Evolutionary conservation across 2,888 invertebrate genomes (phyloP), one percentile per base, ranked within the genome.

Genomic region (Luffia ferchaultella): DNA sequence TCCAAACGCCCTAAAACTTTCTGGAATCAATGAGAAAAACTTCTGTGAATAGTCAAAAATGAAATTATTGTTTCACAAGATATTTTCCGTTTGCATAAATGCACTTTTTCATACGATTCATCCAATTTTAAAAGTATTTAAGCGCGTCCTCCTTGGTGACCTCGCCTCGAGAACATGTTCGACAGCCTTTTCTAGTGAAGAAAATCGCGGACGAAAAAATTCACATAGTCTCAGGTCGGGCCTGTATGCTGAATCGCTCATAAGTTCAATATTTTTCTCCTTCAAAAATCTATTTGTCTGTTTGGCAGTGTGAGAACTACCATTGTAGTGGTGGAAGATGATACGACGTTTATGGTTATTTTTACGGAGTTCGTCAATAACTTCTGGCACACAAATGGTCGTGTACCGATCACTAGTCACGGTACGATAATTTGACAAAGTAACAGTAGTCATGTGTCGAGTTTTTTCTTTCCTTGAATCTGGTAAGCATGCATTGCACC

Each of bases 401-500:
- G 30, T 30, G 30, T 30, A 30, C 30, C 30, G 12, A 30, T 30
- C 3, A 30, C 30, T 30, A 30, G 3, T 7, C 30, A 30, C 30
- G 30, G 30, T 30, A 30, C 30, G 30, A 30, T 12, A 30, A 30
- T 30, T 30, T 12, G 3, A n/a, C 30, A 3, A 30, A 7, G 30
- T 7, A 30, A 30, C 30, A 30, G 12, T 30, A 30, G 30, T 30
- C 12, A 30, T 12, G 12, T 30, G 30, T 3, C 30, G 5, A 30
- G 30, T 30, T 30, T 30, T 30, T 42, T 40, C 44, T 17, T 53
- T 45, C 48, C 44, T 50, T 42, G 44, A 50, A 48, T 71, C 68
- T 71, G 69, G 68, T 69, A 64, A 60, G 61, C 56, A 60, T 62
- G 59, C 61, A 53, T 56, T 57, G 55, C 55, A 57, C 55, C 55